These are phyloP conservation scores for Tiaroga cobitis DNA, from an alignment of 2,797 vertebrate species.

Conservation along the genomic window DNA sequence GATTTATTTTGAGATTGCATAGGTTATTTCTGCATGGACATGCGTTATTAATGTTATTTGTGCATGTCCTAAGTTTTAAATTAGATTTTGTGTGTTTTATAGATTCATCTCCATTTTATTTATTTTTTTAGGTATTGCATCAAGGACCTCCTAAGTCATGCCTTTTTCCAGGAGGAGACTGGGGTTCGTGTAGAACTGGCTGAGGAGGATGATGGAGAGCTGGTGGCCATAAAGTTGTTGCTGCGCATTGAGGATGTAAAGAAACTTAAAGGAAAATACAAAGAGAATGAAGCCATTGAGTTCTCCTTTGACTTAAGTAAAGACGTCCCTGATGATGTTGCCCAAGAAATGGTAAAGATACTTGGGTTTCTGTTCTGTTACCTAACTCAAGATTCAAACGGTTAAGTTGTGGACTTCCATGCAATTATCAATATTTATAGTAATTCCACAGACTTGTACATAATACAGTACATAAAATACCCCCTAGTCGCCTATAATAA, in stretches of 20 bases:
- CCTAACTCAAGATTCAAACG: background rate
- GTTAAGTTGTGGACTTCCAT: background rate
- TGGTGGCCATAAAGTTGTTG: conserved; percentile 96
- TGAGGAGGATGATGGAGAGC: conserved; percentile 96
- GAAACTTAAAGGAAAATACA: conserved; percentile 98
- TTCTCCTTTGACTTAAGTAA: conserved; percentile 97
- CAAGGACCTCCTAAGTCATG: conserved; percentile 98
- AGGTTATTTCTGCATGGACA: background rate
- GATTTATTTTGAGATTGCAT: background rate
- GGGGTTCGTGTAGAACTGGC: conserved; percentile 97
- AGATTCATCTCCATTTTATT: background rate
- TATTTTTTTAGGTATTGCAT: conserved; percentile 88
- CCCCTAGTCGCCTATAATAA: background rate
- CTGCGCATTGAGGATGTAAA: conserved; percentile 97
- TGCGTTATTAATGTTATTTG: background rate
- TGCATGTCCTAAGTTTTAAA: background rate
- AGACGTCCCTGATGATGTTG: conserved; percentile 96
- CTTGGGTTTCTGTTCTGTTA: background rate
- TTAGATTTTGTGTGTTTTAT: background rate
- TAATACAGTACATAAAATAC: background rate
- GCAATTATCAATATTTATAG: background rate
- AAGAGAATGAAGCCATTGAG: conserved; percentile 98
- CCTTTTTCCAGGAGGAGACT: conserved; percentile 99
- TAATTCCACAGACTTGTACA: background rate
- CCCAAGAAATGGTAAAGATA: conserved; percentile 95